These are phyloP conservation scores for Arge pagana DNA, from an alignment of 2,888 invertebrate genomes.

Conservation along the genomic window DNA sequence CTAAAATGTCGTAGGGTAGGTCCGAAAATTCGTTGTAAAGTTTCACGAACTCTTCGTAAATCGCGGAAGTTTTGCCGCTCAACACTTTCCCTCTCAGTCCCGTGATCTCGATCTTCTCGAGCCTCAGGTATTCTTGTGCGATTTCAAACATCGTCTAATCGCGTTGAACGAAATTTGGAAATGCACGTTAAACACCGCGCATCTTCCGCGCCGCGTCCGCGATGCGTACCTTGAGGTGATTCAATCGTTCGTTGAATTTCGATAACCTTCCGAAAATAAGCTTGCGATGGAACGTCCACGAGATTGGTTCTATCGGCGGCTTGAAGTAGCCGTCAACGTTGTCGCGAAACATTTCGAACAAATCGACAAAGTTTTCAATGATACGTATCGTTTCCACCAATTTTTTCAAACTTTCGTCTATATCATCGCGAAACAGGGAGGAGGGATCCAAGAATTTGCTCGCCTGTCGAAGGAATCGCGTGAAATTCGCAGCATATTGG, in stretches of 20 bases:
- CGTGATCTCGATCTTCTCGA: slow-evolving; percentile 84
- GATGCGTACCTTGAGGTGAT: slow-evolving; percentile 61
- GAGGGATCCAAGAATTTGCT: slow-evolving; percentile 75
- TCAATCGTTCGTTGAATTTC: slow-evolving; percentile 67
- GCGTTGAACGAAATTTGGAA: background rate
- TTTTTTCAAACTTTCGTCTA: slow-evolving; percentile 73
- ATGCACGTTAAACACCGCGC: background rate
- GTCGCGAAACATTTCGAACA: slow-evolving; percentile 62
- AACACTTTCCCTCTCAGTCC: slow-evolving; percentile 70
- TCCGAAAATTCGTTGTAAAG: slow-evolving; percentile 46
- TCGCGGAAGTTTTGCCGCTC: slow-evolving; percentile 60
- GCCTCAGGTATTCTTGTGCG: slow-evolving; percentile 79
- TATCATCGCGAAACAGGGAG: slow-evolving; percentile 84
- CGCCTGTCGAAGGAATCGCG: no score
- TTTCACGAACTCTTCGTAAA: slow-evolving; percentile 51
- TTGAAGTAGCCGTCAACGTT: slow-evolving; percentile 64
- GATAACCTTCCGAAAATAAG: slow-evolving; percentile 73
- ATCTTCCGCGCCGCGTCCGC: no score
- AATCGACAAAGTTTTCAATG: slow-evolving; percentile 62
- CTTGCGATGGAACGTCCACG: slow-evolving; percentile 77
- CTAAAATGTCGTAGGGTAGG: slow-evolving; percentile 74
- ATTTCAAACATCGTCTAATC: slow-evolving; percentile 72
- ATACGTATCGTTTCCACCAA: slow-evolving; percentile 61
- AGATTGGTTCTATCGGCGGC: slow-evolving; percentile 64
- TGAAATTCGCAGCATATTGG: background rate